Evolutionary conservation across 1,140 invertebrate species (phyloP), one percentile per base, ranked within the genome.

Genomic region (Phymorhynchus buccinoides): DNA sequence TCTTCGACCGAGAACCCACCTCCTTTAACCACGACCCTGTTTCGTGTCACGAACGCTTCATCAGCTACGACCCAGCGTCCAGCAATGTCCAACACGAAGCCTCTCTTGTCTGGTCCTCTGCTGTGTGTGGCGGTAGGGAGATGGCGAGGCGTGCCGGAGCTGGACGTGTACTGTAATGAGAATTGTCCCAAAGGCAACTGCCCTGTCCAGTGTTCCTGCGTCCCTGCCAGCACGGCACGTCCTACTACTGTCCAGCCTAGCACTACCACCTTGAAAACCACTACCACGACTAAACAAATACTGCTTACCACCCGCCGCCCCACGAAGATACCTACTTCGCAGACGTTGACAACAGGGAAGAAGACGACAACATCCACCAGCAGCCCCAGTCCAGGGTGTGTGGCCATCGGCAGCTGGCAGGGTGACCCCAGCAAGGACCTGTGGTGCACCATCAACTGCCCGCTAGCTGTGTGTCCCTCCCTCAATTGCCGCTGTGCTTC

Each of bases 401-500:
- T 52, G 22, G 83, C 48, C 7, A 68, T 84, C 52, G 75, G 75
- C 75, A 79, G 22, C 73, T 84, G 75, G 83, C 75, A 30, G 30
- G 83, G 83, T 12, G 37, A 52, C n/a, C 18, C 42, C 27, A 39
- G 22, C 30, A 30, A 39, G 30, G 75, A 84, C 52, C n/a, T 37
- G 16, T 84, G 83, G 83, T 84, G 83, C 52, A 79, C 41, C 30
- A 39, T 37, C 18, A 84, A 84, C 35, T 84, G 83, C 18, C 73
- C 56, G 22, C n/a, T 16, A 14, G 83, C 75, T 37, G 18, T 77
- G 22, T 84, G 83, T 37, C 83, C 83, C 9, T 12, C 44, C 32
- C 41, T 39, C 22, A 66, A n/a, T 27, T 84, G 83, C 37, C 75
- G 78, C 2, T 84, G 83, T 42, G 52, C 1, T 48, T 16, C 27